Conservation (phyloP, 2,888 invertebrate genomes). For the Clostera curtula region DNA sequence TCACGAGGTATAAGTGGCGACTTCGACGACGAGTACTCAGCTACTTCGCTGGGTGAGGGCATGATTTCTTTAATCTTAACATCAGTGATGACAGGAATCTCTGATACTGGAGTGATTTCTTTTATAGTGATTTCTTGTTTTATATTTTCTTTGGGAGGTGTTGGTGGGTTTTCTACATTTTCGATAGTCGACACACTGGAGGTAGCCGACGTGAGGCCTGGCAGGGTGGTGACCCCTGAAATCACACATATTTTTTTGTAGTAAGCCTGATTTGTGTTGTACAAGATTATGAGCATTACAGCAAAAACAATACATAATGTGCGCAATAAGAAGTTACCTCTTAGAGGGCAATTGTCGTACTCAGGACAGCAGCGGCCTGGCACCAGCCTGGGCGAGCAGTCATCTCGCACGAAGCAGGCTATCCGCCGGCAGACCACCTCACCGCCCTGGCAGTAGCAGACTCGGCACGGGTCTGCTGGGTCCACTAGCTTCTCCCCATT, state of each 20-base stretch:
- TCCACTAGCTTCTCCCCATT: conserved; percentile 85
- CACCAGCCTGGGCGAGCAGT: conserved; percentile 82
- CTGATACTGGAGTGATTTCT: conserved; percentile 75
- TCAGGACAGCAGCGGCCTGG: conserved; percentile 86
- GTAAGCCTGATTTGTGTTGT: conserved; percentile 1
- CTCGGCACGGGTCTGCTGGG: conserved; percentile 83
- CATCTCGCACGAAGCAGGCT: conserved; percentile 83
- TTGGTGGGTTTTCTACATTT: conserved; percentile 24
- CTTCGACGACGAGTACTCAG: conserved; percentile 58
- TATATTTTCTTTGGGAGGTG: conserved; percentile 34
- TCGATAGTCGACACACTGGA: conserved; percentile 30
- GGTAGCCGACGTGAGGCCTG: conserved; percentile 34
- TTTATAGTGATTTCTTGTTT: conserved; percentile 72
- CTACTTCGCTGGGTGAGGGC: conserved; percentile 51
- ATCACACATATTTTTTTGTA: conserved; percentile 7
- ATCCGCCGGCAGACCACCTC: conserved; percentile 85
- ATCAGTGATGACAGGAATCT: conserved; percentile 59
- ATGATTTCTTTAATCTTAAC: conserved; percentile 64
- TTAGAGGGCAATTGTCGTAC: conserved; percentile 86
- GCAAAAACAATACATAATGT: background rate
- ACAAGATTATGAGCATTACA: background rate
- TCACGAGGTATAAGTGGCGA: conserved; percentile 61
- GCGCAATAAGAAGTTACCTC: conserved; percentile 50
- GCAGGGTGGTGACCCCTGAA: conserved; percentile 56
- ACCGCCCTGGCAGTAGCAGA: conserved; percentile 87